Percentiles rank a stretch among this genome's conserved stretches.
phyloP scores from a whole-genome alignment of 2,888 invertebrate species.

The Platerodrilus igneus region DNA sequence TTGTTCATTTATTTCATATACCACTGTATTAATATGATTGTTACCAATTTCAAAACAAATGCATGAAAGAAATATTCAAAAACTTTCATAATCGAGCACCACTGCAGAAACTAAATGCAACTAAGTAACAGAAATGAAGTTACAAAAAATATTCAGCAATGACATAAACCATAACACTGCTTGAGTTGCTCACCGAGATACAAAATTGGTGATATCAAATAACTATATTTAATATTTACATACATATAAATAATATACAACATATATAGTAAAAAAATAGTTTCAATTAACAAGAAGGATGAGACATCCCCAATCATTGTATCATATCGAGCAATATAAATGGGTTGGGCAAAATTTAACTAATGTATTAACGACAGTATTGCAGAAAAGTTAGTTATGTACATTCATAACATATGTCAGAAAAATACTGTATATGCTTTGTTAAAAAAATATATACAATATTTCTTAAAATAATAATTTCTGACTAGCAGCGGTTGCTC shows the following conservation, averaged over 20 bases:
- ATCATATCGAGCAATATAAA: conserved; percentile 24
- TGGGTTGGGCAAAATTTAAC: conserved; percentile 23
- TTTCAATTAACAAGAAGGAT: conserved; percentile 21
- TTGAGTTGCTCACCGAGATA: conserved; percentile 25
- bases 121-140: conserved; percentile 15
- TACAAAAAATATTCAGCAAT: no score
- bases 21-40: no score
- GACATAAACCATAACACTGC: no score
- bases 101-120: conserved; percentile 15
- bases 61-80: no score
- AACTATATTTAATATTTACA: conserved; percentile 28
- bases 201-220: conserved; percentile 29
- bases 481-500: conserved; percentile 45
- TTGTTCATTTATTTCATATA: no score
- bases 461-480: conserved; percentile 37
- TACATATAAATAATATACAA: conserved; percentile 29
- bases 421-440: conserved; percentile 46
- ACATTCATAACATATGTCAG: conserved; percentile 34
- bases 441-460: conserved; percentile 42
- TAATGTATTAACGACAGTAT: conserved; percentile 21
- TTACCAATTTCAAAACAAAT: no score
- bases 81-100: conserved; percentile 5
- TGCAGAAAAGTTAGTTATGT: conserved; percentile 25
- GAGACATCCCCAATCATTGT: conserved; percentile 26
- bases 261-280: conserved; percentile 24